Evolutionary conservation across 2,113 vertebrate genomes (phyloP).

Genomic region (Anoura caudifer): DNA sequence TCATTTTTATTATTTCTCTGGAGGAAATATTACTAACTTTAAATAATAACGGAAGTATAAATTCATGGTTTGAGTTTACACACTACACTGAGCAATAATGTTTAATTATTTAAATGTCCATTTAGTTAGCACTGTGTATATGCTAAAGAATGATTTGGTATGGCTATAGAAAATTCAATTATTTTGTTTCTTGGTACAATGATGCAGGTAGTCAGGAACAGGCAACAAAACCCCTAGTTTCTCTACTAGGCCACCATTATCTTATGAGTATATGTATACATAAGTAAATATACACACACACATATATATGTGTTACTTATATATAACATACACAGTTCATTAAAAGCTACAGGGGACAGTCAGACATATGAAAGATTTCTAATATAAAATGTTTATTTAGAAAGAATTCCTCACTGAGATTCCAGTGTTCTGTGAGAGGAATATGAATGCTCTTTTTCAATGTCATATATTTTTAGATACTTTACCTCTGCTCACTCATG

Average conservation of each 20-base stretch:
- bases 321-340: too few species aligned
- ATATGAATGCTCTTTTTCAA: slow-evolving; percentile 2
- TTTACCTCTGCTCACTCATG: neutral
- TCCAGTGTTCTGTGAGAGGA: neutral
- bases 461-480: neutral
- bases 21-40: neutral
- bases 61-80: neutral
- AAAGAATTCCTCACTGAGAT: slow-evolving; percentile 4
- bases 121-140: neutral
- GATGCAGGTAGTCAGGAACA: neutral
- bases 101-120: neutral
- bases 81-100: neutral
- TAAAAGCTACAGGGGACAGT: slow-evolving; percentile 54
- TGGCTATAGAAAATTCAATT: neutral
- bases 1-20: neutral
- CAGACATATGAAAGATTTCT: slow-evolving; percentile 17
- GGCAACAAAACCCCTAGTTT: neutral
- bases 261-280: neutral
- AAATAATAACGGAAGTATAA: neutral
- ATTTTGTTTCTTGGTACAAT: neutral
- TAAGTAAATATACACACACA: neutral
- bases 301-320: neutral
- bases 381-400: neutral
- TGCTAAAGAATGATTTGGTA: neutral
- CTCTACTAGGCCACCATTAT: neutral